Evolutionary conservation across 2,113 vertebrate species (phyloP).

Genomic region (Laterallus jamaicensis): DNA sequence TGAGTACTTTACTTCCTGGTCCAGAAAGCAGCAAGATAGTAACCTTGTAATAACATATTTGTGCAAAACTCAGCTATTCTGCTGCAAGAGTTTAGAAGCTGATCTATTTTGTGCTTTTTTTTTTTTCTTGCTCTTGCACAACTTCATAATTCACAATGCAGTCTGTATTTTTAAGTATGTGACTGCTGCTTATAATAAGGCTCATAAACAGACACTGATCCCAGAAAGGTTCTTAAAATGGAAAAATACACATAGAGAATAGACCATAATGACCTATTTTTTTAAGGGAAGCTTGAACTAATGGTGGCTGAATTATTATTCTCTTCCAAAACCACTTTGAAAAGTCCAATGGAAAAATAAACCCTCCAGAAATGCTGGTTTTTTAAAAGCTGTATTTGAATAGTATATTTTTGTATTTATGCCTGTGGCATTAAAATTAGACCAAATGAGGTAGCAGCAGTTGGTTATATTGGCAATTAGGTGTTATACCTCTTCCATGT

Average conservation of each 20-base stretch:
- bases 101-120: not conserved
- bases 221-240: not conserved
- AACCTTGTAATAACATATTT: not conserved
- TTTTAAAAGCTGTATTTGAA: not conserved
- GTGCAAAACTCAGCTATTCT: not conserved
- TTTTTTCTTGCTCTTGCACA: not conserved
- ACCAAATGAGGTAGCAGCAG: not conserved
- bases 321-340: not conserved
- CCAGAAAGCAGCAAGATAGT: not conserved
- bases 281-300: not conserved
- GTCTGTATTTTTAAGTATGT: not conserved
- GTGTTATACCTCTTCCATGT: not conserved
- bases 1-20: not conserved
- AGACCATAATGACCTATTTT: not conserved
- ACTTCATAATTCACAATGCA: not conserved
- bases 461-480: not conserved
- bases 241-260: not conserved
- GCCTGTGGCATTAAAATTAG: not conserved
- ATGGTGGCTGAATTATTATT: not conserved
- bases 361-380: not conserved
- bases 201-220: not conserved
- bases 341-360: not conserved
- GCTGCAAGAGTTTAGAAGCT: not conserved
- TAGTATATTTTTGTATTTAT: not conserved
- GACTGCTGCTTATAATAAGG: not conserved